Conservation (phyloP, 2,888 invertebrate species). For the Hermaeophaga mercurialis region DNA sequence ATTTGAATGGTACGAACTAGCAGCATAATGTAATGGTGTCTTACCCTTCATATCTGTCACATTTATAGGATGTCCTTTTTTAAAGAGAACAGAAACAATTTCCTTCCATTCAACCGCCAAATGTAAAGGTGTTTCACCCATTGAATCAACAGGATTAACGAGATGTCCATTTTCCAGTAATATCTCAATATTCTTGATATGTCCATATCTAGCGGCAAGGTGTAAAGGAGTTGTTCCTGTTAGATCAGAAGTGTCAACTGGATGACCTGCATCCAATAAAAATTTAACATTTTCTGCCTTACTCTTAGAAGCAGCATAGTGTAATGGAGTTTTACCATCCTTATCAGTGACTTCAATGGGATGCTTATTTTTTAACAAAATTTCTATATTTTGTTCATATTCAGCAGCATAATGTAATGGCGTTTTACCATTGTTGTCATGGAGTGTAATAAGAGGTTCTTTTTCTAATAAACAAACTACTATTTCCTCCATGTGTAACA, state of each 20-base stretch:
- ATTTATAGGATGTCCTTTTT: neutral
- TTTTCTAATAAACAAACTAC: too few relatives aligned
- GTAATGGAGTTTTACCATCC: slow-evolving; percentile 3
- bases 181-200: neutral
- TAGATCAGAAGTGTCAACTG: neutral
- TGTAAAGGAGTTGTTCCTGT: neutral
- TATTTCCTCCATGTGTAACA: too few relatives aligned
- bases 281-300: neutral
- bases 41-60: neutral
- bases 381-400: neutral
- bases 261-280: neutral
- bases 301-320: neutral
- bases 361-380: slow-evolving; percentile 1
- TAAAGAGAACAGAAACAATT: neutral
- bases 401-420: slow-evolving; percentile 4
- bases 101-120: neutral
- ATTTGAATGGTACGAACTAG: neutral
- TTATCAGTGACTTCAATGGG: neutral
- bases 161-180: neutral
- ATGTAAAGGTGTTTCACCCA: slow-evolving; percentile 2
- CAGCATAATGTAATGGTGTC: slow-evolving; percentile 2
- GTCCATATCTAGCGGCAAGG: neutral
- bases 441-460: neutral
- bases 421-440: neutral
- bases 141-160: neutral